phyloP scores from a whole-genome alignment of 2,113 vertebrate genomes.

The Amphiprion ocellaris region DNA sequence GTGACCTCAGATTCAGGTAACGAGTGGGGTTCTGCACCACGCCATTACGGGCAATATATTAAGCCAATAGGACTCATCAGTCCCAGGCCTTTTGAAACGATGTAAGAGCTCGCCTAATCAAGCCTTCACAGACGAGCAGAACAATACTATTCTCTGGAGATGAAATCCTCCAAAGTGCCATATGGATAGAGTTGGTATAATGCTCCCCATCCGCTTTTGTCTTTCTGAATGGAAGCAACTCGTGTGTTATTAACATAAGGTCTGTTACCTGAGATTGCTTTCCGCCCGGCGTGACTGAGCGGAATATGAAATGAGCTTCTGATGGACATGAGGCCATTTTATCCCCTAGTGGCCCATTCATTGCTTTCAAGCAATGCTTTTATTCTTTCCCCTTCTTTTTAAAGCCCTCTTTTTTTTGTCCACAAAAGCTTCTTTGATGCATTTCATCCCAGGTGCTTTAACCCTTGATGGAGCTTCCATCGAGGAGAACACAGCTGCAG shows the following conservation, averaged over 20 bases:
- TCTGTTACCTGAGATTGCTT: conserved; percentile 85
- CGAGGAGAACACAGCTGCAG: conserved; percentile 37
- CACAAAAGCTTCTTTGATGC: conserved; percentile 78
- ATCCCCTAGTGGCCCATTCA: conserved; percentile 69
- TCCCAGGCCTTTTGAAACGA: conserved; percentile 39
- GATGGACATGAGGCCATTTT: conserved; percentile 73
- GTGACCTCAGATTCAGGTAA: conserved; percentile 58
- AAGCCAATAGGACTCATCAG: conserved; percentile 46
- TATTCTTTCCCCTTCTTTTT: conserved; percentile 68
- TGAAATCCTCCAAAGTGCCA: conserved; percentile 44
- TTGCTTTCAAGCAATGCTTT: conserved; percentile 74
- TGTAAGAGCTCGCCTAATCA: conserved; percentile 69
- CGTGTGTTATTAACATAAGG: conserved; percentile 77
- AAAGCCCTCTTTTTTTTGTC: conserved; percentile 45
- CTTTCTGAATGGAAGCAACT: conserved; percentile 71
- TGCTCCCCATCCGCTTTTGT: conserved; percentile 63
- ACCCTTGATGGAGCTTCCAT: conserved; percentile 58
- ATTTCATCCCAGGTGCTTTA: conserved; percentile 73
- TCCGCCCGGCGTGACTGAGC: conserved; percentile 76
- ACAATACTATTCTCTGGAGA: conserved; percentile 49
- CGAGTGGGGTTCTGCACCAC: conserved; percentile 43
- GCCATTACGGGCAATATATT: conserved; percentile 40
- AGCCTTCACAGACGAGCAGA: conserved; percentile 55
- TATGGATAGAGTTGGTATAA: conserved; percentile 41
- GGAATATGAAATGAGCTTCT: conserved; percentile 78